A percentile compares a stretch with the other conserved stretches of the same genome.
These are phyloP conservation scores for Sipha flava DNA, from an alignment of 1,140 invertebrate genomes.

Conservation along the genomic window DNA sequence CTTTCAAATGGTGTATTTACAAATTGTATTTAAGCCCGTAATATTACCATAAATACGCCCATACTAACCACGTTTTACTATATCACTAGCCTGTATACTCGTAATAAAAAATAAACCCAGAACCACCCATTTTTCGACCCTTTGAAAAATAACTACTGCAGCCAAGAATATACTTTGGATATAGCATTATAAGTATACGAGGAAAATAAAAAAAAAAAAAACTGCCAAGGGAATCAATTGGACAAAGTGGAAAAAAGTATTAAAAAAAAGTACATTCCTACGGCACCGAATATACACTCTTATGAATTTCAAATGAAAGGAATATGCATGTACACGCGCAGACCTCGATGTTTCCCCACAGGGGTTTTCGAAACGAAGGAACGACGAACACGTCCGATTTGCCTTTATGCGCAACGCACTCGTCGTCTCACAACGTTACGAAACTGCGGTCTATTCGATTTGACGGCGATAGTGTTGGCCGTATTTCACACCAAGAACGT, in stretches of 20 bases:
- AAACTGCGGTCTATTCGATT: neutral
- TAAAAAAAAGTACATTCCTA: constrained; percentile 12
- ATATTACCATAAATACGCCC: constrained; percentile 27
- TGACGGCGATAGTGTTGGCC: neutral
- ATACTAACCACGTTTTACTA: neutral
- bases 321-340: neutral
- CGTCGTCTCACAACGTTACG: neutral
- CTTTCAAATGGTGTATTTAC: neutral
- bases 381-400: neutral
- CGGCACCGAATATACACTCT: neutral
- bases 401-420: neutral
- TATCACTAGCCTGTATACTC: neutral
- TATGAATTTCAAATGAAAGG: constrained; percentile 16
- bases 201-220: neutral
- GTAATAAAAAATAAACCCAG: constrained; percentile 13
- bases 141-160: neutral
- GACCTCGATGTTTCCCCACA: neutral
- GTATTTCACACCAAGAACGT: neutral
- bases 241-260: constrained; percentile 25
- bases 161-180: neutral
- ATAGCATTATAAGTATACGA: neutral
- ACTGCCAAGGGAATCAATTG: neutral
- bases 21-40: constrained; percentile 20
- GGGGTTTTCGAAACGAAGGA: neutral
- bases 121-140: constrained; percentile 26